These are phyloP conservation scores for Alosa alosa DNA, from an alignment of 2,113 vertebrate genomes.

Conservation along the genomic window DNA sequence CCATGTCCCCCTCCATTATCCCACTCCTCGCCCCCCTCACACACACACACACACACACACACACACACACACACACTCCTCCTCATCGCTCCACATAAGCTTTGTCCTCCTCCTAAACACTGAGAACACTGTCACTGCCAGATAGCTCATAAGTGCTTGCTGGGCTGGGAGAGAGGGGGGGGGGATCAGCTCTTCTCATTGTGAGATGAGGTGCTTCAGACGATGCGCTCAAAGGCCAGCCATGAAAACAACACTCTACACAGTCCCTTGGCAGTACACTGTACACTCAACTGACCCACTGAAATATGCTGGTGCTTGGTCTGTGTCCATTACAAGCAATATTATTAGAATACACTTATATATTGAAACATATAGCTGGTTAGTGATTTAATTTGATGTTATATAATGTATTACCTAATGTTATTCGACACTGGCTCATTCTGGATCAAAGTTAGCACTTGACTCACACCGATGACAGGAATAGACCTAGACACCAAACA, in stretches of 20 bases:
- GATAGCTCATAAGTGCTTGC: constrained; percentile 62
- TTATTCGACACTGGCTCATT: background rate
- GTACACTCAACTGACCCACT: background rate
- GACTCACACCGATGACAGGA: background rate
- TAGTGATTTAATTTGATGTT: background rate
- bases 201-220: constrained; percentile 65
- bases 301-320: background rate
- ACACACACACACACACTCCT: background rate
- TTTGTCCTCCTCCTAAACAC: constrained; percentile 40
- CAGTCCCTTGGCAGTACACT: too few relatives aligned
- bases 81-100: constrained; percentile 37
- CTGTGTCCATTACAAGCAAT: background rate
- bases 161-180: background rate
- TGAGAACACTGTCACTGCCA: constrained; percentile 60
- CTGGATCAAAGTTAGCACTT: background rate
- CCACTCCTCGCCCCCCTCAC: background rate
- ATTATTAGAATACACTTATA: background rate
- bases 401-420: constrained; percentile 7
- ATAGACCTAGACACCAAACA: background rate
- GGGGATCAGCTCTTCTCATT: constrained; percentile 63
- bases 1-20: constrained; percentile 4
- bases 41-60: background rate
- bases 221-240: constrained; percentile 60
- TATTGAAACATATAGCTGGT: background rate
- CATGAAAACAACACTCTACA: constrained; percentile 47